A percentile compares a stretch with the other conserved stretches of the same genome.
These are phyloP conservation scores for Paedocypris sp. DNA, from an alignment of 2,113 vertebrate species.

Conservation along the genomic window DNA sequence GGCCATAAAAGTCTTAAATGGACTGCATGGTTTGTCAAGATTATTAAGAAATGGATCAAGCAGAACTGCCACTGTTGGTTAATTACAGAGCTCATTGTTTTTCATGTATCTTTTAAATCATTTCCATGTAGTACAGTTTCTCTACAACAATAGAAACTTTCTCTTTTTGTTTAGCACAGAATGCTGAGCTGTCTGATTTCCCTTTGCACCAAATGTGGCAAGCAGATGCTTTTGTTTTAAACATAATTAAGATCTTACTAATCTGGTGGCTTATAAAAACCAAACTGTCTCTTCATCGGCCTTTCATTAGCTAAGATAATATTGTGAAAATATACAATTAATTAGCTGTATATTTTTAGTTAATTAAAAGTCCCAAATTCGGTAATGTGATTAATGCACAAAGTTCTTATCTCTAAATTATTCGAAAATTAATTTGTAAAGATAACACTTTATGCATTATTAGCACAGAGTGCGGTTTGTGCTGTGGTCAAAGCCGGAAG, in stretches of 20 bases:
- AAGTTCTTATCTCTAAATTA: constrained; percentile 75
- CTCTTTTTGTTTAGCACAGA: constrained; percentile 59
- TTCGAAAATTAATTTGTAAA: constrained; percentile 72
- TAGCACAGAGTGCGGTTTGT: constrained; percentile 57
- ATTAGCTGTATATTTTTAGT: constrained; percentile 64
- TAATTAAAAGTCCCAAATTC: constrained; percentile 63
- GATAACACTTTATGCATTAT: constrained; percentile 68
- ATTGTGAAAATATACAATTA: constrained; percentile 67
- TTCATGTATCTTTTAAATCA: constrained; percentile 69
- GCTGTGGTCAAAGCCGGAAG: constrained; percentile 53
- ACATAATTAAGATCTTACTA: constrained; percentile 70
- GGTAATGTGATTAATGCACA: constrained; percentile 81
- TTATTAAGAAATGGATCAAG: constrained; percentile 47
- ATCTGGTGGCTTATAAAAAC: constrained; percentile 57
- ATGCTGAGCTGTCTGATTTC: constrained; percentile 62
- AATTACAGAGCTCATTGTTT: constrained; percentile 66
- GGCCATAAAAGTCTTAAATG: no score
- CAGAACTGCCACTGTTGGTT: constrained; percentile 40
- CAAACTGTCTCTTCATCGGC: constrained; percentile 57
- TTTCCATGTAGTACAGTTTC: constrained; percentile 64
- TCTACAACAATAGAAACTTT: constrained; percentile 68
- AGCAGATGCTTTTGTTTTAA: constrained; percentile 66
- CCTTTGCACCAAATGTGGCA: constrained; percentile 46
- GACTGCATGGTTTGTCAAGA: constrained; percentile 31
- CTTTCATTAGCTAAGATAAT: constrained; percentile 71